A percentile compares a stretch with the other conserved stretches of the same genome.
Evolutionary conservation across 2,888 invertebrate genomes (phyloP).

Genomic region (Danaus chrysippus): DNA sequence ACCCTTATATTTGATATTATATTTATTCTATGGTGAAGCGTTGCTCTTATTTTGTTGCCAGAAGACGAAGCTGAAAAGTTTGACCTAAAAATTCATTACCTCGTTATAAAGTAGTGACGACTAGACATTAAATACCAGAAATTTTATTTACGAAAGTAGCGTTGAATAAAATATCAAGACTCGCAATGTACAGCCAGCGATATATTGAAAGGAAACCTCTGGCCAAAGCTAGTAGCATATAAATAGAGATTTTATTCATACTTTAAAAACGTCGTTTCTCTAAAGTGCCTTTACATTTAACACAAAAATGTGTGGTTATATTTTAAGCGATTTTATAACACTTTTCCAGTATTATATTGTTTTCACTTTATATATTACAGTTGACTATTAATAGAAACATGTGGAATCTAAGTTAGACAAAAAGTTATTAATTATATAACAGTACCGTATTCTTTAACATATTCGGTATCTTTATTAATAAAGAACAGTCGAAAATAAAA

Average conservation of each 20-base stretch:
- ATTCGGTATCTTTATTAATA: too few relatives aligned
- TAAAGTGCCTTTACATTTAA: conserved; percentile 36
- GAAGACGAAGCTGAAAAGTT: not conserved
- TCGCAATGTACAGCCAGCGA: conserved; percentile 14
- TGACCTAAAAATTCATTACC: too few relatives aligned
- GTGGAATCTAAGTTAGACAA: too few relatives aligned
- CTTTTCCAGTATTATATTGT: not conserved
- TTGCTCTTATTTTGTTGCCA: too few relatives aligned
- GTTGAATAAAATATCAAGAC: conserved; percentile 6
- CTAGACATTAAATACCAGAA: conserved; percentile 1
- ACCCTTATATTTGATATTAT: too few relatives aligned
- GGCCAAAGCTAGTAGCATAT: conserved; percentile 34
- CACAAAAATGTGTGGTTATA: conserved; percentile 22
- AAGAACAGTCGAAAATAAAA: not conserved
- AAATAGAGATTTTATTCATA: conserved; percentile 42
- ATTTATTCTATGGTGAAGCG: too few relatives aligned
- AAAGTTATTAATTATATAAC: too few relatives aligned
- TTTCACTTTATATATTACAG: too few relatives aligned
- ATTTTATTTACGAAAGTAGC: conserved; percentile 4
- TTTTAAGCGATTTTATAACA: conserved; percentile 13
- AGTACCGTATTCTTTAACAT: too few relatives aligned
- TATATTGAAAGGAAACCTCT: conserved; percentile 33
- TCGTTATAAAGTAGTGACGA: too few relatives aligned
- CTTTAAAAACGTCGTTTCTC: conserved; percentile 38
- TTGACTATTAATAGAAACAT: too few relatives aligned